Evolutionary conservation across 2,797 vertebrate species (phyloP).

Genomic region (Clamator glandarius): DNA sequence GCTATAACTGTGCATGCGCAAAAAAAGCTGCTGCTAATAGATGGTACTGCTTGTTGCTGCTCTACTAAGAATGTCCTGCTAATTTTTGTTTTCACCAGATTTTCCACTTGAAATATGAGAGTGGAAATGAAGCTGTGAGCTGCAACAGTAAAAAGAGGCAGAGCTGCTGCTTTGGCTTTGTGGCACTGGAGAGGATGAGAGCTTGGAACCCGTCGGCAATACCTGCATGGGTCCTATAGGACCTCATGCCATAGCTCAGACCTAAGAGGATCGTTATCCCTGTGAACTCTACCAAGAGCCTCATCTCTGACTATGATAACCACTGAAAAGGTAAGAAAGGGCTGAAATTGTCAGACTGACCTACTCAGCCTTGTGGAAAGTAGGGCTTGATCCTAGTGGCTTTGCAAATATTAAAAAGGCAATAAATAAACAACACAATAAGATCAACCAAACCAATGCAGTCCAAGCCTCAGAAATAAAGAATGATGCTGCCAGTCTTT

Average conservation of each 20-base stretch:
- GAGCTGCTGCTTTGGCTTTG: not conserved
- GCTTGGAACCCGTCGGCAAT: not conserved
- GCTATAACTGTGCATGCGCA: not conserved
- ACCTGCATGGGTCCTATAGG: not conserved
- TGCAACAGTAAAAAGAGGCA: not conserved
- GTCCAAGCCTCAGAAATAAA: not conserved
- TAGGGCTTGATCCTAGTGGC: not conserved
- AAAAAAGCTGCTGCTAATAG: not conserved
- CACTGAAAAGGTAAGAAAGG: fast-evolving
- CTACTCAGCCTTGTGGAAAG: not conserved
- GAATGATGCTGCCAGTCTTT: not conserved
- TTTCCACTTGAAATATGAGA: conserved; percentile 58
- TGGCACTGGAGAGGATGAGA: fast-evolving
- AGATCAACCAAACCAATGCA: not conserved
- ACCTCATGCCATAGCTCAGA: fast-evolving
- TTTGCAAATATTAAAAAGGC: not conserved
- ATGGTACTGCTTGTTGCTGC: conserved; percentile 19
- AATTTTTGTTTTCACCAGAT: conserved; percentile 58
- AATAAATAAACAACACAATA: not conserved
- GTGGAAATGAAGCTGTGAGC: not conserved
- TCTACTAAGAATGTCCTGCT: conserved; percentile 25
- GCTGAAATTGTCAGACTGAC: not conserved
- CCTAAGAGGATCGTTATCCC: not conserved
- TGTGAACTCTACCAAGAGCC: not conserved
- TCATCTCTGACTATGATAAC: not conserved